Base-by-base conservation (phyloP, 2,888 invertebrate species). In the Idaea aversata region DNA sequence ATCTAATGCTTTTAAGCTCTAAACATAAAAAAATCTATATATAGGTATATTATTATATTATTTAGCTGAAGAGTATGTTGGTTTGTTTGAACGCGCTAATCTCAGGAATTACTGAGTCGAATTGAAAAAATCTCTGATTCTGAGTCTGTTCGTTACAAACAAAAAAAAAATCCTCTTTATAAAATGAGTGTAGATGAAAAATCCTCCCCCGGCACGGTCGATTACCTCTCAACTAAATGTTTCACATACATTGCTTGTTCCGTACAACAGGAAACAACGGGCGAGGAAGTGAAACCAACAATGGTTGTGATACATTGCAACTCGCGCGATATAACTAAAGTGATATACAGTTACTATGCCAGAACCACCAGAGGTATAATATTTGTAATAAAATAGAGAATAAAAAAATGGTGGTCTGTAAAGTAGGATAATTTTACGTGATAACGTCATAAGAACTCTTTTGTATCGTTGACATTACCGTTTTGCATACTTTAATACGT, bases 301-400 rank as follows among this genome's bases (percentile, higher is more conserved):
- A 89, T 88, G 87, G 85, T 76, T 82, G 81, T 90, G 89, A 90
- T 87, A 72, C 82, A 89, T 87, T 82, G 87, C 82, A 76, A 80
- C 84, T 77, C 89, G 80, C 80, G 72, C 89, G 87, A 90, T 90
- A 90, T 87, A 82, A 75, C 83, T 88, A 84, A 88, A 83, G 85
- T 87, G 88, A 89, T 87, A 72, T 75, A 88, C 66, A 7, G 72
- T 62, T 65, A 61, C 25, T 59, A 61, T 65, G 57, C 63, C 62
- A 65, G 36, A 57, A 35, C 35, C 61, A 65, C 64, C 64, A 69
- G 62, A 61, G n/a, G 57, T 62, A 61, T 47, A 65, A 66, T 59
- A 34, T 57, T 65, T 67, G 62, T 67, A 63, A 65, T 66, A 57
- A 25, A 34, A 63, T 59, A 59, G 57, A 63, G 63, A 65, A 63